Conservation (phyloP, 2,888 invertebrate genomes). For the Hyposoter didymator region DNA sequence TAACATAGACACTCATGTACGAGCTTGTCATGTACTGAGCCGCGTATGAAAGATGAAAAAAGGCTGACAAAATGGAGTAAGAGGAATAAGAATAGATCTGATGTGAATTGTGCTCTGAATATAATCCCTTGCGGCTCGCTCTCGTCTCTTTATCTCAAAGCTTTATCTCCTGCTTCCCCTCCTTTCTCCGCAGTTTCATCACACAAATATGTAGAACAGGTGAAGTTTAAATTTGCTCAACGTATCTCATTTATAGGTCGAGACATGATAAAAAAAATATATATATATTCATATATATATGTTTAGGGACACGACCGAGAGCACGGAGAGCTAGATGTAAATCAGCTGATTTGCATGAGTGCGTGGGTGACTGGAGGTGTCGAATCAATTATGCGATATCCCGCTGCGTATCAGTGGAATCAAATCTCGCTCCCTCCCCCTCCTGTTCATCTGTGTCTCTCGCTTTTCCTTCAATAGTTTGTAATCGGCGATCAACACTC, state of each 20-base stretch:
- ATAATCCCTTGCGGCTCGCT: constrained; percentile 45
- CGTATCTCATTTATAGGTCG: constrained; percentile 26
- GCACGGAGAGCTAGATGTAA: constrained; percentile 38
- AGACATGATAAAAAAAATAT: constrained; percentile 4
- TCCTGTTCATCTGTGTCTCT: neutral
- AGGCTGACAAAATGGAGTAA: constrained; percentile 20
- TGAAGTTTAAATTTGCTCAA: constrained; percentile 33
- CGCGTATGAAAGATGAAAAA: constrained; percentile 25
- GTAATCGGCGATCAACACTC: constrained; percentile 29
- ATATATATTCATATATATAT: neutral
- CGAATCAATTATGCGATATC: constrained; percentile 61
- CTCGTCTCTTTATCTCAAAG: constrained; percentile 20
- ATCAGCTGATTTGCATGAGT: constrained; percentile 55
- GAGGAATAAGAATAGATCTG: constrained; percentile 6
- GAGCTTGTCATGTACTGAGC: neutral
- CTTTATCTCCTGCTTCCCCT: constrained; percentile 1
- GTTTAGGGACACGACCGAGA: neutral
- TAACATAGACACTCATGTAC: neutral
- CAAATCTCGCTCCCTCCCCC: constrained; percentile 1
- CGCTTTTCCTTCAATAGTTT: constrained; percentile 12
- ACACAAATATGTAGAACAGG: constrained; percentile 21
- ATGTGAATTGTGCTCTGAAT: constrained; percentile 43
- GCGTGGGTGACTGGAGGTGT: constrained; percentile 56
- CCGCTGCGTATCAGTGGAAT: constrained; percentile 36
- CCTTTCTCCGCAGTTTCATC: neutral